A percentile compares a stretch with the other conserved stretches of the same genome.
Conservation (phyloP, 2,797 vertebrate genomes). For the Helarctos malayanus region DNA sequence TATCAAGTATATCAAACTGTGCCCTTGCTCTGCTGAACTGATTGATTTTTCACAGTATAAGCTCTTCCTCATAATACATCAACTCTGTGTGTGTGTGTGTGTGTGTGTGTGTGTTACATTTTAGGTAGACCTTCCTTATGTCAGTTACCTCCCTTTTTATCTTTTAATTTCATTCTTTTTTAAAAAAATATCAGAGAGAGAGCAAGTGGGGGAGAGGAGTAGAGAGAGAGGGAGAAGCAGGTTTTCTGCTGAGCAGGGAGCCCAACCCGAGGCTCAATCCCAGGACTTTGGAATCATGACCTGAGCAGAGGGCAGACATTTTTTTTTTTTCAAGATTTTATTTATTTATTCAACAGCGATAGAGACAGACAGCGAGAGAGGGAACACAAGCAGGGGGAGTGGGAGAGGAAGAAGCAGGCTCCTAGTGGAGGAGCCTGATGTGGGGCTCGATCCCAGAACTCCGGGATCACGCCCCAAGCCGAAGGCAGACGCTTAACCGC, state of each 20-base stretch:
- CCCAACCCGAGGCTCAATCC: neutral
- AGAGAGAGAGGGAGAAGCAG: neutral
- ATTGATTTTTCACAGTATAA: neutral
- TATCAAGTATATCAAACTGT: neutral
- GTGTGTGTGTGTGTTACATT: neutral
- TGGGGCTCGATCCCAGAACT: too few relatives aligned
- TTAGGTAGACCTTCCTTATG: neutral
- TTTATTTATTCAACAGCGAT: too few relatives aligned
- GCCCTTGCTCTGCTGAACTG: neutral
- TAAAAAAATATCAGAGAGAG: neutral
- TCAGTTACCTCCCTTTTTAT: neutral
- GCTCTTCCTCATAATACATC: neutral
- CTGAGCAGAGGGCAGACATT: neutral
- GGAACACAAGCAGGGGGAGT: too few relatives aligned
- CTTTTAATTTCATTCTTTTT: neutral
- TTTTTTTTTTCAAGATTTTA: too few relatives aligned
- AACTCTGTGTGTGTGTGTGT: neutral
- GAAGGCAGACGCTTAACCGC: too few relatives aligned
- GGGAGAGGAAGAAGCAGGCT: too few relatives aligned
- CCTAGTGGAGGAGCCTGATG: too few relatives aligned
- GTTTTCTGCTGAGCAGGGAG: neutral
- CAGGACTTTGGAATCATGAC: neutral
- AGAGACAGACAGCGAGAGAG: too few relatives aligned
- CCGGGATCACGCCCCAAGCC: too few relatives aligned
- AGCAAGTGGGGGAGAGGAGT: neutral